A percentile compares a stretch with the other conserved stretches of the same genome.
Conservation (phyloP, 2,888 invertebrate genomes). For the Pachydiplax longipennis region DNA sequence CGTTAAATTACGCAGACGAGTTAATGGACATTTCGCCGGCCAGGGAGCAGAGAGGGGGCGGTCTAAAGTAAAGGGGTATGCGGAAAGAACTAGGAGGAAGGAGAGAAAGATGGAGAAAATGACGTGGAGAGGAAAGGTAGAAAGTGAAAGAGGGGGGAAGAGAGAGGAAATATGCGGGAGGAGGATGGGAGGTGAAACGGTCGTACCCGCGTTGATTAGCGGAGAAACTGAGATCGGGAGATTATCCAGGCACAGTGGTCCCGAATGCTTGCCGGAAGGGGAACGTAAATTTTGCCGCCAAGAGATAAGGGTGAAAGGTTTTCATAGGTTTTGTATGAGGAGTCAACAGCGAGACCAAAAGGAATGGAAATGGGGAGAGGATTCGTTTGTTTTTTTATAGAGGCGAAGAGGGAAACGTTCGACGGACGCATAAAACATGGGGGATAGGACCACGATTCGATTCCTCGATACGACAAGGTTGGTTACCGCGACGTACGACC, state of each 20-base stretch:
- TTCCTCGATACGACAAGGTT: too few species aligned
- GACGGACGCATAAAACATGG: neutral
- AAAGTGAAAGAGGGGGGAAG: neutral
- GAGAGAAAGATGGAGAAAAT: neutral
- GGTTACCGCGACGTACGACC: too few species aligned
- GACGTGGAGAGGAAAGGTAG: neutral
- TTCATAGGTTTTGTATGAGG: neutral
- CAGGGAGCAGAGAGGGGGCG: neutral
- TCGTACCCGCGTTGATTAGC: neutral
- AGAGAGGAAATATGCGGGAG: neutral
- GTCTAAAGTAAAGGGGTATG: neutral
- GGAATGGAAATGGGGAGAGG: neutral
- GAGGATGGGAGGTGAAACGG: neutral
- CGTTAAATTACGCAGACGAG: constrained; percentile 29
- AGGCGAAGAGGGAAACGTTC: neutral
- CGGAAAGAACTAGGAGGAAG: neutral
- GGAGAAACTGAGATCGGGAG: constrained; percentile 1
- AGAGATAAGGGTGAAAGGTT: neutral
- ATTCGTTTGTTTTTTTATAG: neutral
- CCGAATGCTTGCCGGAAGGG: constrained; percentile 17
- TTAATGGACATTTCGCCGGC: constrained; percentile 30
- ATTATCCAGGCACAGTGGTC: constrained; percentile 23
- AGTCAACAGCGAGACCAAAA: neutral
- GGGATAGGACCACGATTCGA: neutral
- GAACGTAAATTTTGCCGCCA: constrained; percentile 6